Evolutionary conservation across 2,888 invertebrate genomes (phyloP).

Genomic region (Mesorhabditis belari): DNA sequence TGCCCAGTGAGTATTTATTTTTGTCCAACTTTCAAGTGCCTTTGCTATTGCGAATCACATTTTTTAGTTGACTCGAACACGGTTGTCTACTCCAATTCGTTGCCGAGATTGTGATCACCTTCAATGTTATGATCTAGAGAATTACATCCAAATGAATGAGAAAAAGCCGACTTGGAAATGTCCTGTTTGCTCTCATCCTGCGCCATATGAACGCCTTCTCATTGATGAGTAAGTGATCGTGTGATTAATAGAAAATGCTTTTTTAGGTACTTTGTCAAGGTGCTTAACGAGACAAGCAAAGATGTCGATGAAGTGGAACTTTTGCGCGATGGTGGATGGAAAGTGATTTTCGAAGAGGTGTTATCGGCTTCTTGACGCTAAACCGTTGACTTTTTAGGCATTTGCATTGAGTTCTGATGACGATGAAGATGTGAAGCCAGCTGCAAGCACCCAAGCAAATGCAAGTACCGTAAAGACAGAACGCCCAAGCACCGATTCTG

Average conservation of each 20-base stretch:
- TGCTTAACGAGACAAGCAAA: slow-evolving; percentile 27
- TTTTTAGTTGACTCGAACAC: slow-evolving; percentile 57
- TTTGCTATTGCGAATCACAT: too few relatives aligned
- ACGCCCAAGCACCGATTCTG: background rate
- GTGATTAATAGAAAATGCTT: background rate
- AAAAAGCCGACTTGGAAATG: slow-evolving; percentile 96
- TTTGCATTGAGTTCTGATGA: slow-evolving; percentile 13
- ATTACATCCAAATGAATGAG: slow-evolving; percentile 78
- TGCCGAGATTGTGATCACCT: slow-evolving; percentile 81
- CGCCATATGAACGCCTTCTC: slow-evolving; percentile 80
- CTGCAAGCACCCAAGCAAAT: too few relatives aligned
- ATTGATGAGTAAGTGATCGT: slow-evolving; percentile 76
- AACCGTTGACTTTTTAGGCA: background rate
- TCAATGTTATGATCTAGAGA: slow-evolving; percentile 87
- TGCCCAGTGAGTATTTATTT: slow-evolving; percentile 77
- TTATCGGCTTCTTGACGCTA: background rate
- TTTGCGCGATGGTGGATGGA: slow-evolving; percentile 39
- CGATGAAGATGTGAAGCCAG: slow-evolving; percentile 14
- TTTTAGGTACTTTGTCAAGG: slow-evolving; percentile 43
- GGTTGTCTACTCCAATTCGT: slow-evolving; percentile 60
- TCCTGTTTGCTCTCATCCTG: slow-evolving; percentile 89
- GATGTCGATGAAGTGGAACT: slow-evolving; percentile 43
- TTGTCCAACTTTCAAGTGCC: too few relatives aligned
- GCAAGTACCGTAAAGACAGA: too few relatives aligned
- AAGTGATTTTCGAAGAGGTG: slow-evolving; percentile 27